Evolutionary conservation across 2,113 vertebrate genomes (phyloP).

Genomic region (Nothoprocta perdicaria): DNA sequence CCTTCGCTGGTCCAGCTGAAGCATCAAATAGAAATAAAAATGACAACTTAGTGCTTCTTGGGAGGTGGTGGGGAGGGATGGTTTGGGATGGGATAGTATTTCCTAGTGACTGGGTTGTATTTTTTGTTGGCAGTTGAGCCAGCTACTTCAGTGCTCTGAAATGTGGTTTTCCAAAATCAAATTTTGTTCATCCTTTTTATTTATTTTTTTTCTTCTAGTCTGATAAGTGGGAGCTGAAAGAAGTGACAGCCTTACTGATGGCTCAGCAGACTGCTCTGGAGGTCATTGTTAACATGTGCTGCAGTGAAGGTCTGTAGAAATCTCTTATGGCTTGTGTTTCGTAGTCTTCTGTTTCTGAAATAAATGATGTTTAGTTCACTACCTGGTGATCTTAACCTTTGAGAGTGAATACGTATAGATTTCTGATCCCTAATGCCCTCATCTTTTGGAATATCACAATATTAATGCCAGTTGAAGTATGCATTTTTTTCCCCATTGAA

Average conservation of each 20-base stretch:
- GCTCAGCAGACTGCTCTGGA: slow-evolving; percentile 97
- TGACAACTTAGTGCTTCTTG: background rate
- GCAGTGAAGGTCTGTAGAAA: slow-evolving; percentile 87
- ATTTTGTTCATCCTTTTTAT: background rate
- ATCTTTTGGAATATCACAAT: background rate
- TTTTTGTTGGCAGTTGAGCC: background rate
- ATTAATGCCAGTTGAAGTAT: background rate
- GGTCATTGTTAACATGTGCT: slow-evolving; percentile 98
- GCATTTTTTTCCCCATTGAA: background rate
- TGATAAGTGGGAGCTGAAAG: slow-evolving; percentile 87
- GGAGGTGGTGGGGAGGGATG: background rate
- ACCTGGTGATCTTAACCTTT: background rate
- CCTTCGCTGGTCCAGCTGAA: background rate
- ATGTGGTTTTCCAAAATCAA: background rate
- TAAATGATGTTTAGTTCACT: background rate
- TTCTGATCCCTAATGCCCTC: background rate
- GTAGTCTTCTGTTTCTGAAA: background rate
- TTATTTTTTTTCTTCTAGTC: slow-evolving; percentile 75
- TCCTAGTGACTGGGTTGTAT: background rate
- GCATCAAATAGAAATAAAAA: background rate
- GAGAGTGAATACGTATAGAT: rapidly evolving
- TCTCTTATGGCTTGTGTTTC: background rate
- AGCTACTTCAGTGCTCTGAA: background rate
- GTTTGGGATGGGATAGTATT: background rate
- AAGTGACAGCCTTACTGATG: slow-evolving; percentile 87